These are phyloP conservation scores for Dichetophora obliterata DNA, from an alignment of 2,888 invertebrate genomes.

Conservation along the genomic window DNA sequence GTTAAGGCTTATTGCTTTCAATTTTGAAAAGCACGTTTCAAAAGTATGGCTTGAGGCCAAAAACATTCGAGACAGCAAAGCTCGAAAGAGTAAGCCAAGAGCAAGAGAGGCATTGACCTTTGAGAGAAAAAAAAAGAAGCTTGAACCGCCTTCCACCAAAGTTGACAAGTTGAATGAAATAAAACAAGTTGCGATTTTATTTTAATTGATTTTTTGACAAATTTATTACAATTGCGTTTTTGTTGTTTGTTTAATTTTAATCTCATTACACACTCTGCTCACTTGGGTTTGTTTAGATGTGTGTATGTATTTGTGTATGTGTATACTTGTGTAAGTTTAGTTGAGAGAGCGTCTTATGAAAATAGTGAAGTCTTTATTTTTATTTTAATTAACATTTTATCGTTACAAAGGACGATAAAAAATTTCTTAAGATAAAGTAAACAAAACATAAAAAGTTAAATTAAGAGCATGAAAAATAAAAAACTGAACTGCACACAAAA, in stretches of 20 bases:
- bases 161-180: no score
- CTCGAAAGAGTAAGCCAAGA: no score
- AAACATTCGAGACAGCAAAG: no score
- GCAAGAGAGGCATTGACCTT: no score
- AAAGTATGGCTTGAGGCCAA: no score
- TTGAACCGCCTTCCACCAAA: no score
- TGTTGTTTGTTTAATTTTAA: constrained; percentile 41
- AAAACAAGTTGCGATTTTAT: constrained; percentile 12
- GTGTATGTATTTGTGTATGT: neutral
- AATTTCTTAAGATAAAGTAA: constrained; percentile 7
- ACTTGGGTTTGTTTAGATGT: neutral
- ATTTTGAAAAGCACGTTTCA: no score
- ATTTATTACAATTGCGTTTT: constrained; percentile 51
- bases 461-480: neutral
- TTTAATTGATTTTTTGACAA: constrained; percentile 49
- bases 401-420: constrained; percentile 19
- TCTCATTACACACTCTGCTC: constrained; percentile 23
- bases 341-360: constrained; percentile 31
- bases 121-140: no score
- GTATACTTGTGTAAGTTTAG: constrained; percentile 9
- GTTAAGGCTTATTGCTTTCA: no score
- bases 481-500: constrained; percentile 10
- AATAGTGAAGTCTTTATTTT: constrained; percentile 43
- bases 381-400: constrained; percentile 62
- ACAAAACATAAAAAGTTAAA: constrained; percentile 9